Conservation (phyloP, 2,113 vertebrate genomes). For the Pseudolaguvia tuberculata region DNA sequence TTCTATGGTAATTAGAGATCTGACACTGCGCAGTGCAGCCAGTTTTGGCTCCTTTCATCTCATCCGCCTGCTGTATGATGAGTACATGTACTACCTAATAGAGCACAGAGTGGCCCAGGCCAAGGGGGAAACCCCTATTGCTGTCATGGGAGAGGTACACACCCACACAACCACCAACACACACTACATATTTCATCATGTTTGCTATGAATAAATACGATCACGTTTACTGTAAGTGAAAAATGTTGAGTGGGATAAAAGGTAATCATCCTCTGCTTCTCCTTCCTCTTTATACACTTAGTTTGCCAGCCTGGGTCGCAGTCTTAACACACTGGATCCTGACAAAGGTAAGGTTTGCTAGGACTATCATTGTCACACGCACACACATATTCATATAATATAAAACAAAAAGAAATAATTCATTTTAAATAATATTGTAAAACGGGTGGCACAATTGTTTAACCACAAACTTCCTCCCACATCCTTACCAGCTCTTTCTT, state of each 20-base stretch:
- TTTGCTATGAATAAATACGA: too few species aligned
- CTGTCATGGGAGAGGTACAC: slow-evolving; percentile 91
- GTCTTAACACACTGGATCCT: slow-evolving; percentile 77
- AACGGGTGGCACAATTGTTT: too few species aligned
- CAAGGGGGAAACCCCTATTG: slow-evolving; percentile 87
- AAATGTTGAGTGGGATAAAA: not conserved
- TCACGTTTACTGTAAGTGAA: slow-evolving; percentile 12
- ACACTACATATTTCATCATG: not conserved
- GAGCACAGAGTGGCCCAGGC: slow-evolving; percentile 90
- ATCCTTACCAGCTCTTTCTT: too few species aligned
- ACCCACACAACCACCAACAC: not conserved
- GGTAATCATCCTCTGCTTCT: not conserved
- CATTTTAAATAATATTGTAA: too few species aligned
- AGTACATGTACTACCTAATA: slow-evolving; percentile 94
- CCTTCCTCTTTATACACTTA: slow-evolving; percentile 48
- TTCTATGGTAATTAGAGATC: slow-evolving; percentile 90
- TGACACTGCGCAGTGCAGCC: slow-evolving; percentile 87
- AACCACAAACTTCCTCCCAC: too few species aligned
- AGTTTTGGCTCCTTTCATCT: slow-evolving; percentile 92
- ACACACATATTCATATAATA: not conserved
- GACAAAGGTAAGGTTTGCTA: slow-evolving; percentile 76
- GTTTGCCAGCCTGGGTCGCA: slow-evolving; percentile 83
- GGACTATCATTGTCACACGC: not conserved
- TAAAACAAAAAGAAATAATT: too few species aligned
- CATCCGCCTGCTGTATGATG: slow-evolving; percentile 87